phyloP scores from a whole-genome alignment of 1,140 invertebrate species.

The Meloidogyne exigua region DNA sequence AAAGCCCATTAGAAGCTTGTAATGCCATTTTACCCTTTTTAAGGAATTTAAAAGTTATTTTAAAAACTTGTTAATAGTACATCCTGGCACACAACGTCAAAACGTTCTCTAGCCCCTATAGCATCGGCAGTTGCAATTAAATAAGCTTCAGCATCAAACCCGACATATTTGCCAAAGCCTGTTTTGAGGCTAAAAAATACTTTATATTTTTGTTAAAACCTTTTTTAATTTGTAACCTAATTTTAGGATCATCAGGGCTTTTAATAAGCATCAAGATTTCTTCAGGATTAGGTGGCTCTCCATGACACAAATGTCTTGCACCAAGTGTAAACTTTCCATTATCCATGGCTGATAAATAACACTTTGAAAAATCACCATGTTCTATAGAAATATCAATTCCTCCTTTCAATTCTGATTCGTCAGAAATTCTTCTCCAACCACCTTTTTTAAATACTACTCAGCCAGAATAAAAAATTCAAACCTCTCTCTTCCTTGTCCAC shows the following conservation, averaged over 20 bases:
- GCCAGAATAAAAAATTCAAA: background rate
- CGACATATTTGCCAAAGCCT: constrained; percentile 52
- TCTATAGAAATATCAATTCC: constrained; percentile 47
- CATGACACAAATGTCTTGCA: constrained; percentile 39
- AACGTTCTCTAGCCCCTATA: constrained; percentile 45
- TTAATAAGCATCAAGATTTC: constrained; percentile 48
- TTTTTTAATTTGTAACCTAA: constrained; percentile 25
- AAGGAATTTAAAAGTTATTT: background rate
- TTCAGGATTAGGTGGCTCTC: constrained; percentile 44
- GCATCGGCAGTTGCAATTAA: constrained; percentile 49
- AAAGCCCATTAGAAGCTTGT: constrained; percentile 38
- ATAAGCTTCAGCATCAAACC: constrained; percentile 39
- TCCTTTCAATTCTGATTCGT: constrained; percentile 44
- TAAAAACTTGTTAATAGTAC: constrained; percentile 21
- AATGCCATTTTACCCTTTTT: constrained; percentile 43
- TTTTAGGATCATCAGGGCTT: constrained; percentile 45
- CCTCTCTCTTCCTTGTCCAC: constrained; percentile 42
- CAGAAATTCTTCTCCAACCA: constrained; percentile 43
- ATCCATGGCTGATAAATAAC: constrained; percentile 46
- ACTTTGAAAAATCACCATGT: constrained; percentile 38
- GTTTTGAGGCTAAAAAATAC: constrained; percentile 50
- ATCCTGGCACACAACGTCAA: constrained; percentile 49
- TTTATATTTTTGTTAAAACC: no score
- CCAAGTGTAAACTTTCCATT: constrained; percentile 52
- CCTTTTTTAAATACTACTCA: constrained; percentile 21